phyloP scores from a whole-genome alignment of 2,113 vertebrate genomes.

The Oreamnos americanus region DNA sequence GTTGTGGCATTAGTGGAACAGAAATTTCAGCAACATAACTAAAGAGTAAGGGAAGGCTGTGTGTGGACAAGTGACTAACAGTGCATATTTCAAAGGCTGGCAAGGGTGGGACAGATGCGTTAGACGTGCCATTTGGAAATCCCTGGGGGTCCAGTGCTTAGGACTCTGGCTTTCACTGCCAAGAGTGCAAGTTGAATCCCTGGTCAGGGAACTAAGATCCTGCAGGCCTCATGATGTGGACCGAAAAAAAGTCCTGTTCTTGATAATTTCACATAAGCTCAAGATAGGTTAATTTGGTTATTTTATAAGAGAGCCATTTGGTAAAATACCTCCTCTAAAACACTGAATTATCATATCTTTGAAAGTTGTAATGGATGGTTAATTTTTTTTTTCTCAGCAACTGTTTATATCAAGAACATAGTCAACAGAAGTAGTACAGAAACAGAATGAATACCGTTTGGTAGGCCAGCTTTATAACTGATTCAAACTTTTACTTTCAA shows the following conservation, averaged over 20 bases:
- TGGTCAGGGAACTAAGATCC: not conserved
- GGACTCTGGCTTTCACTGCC: not conserved
- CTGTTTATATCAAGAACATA: not conserved
- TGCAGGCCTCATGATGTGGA: not conserved
- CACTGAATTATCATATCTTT: not conserved
- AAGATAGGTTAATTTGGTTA: not conserved
- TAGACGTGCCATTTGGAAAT: not conserved
- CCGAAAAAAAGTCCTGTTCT: not conserved
- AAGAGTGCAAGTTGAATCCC: not conserved
- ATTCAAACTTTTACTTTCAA: not conserved
- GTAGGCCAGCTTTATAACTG: not conserved
- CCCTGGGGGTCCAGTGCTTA: not conserved
- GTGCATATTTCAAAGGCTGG: not conserved
- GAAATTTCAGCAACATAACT: not conserved
- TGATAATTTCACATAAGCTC: not conserved
- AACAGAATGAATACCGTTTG: not conserved
- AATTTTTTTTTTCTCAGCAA: not conserved
- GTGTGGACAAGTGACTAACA: not conserved
- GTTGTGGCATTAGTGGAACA: not conserved
- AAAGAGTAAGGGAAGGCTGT: not conserved
- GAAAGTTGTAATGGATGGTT: not conserved
- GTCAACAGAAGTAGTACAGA: not conserved
- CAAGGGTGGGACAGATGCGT: not conserved
- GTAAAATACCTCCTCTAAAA: conserved; percentile 16
- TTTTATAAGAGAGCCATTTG: not conserved